Evolutionary conservation across 1,140 invertebrate genomes (phyloP), one percentile per base, ranked within the genome.

Genomic region (Drosophila yakuba): DNA sequence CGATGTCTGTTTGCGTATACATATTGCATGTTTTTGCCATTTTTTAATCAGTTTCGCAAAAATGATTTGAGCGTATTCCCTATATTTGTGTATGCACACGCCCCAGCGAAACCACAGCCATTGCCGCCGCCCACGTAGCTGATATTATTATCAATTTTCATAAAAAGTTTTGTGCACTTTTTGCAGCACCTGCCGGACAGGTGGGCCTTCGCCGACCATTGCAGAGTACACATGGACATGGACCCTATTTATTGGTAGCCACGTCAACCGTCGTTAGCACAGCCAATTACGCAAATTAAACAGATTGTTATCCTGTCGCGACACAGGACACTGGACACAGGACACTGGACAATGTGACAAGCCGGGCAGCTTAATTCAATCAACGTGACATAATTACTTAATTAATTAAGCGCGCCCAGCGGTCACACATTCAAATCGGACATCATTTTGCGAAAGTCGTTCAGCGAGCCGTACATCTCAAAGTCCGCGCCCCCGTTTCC

Each of bases 361-460:
- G 58, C 47, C 61, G 51, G 55, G 39, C 52, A 63, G 68, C 79
- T 76, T 83, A 89, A 86, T 86, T 83, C 66, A 86, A 86, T 86
- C 75, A 76, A 73, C 63, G 76, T 73, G 66, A 76, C 75, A 88
- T 86, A 88, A 88, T 88, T 89, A 88, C 84, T 89, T 88, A 89
- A 89, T 88, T 88, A 88, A 83, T 89, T 89, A 83, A 80, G 58
- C 74, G 68, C 50, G 54, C 60, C 61, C 55, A 47, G 32, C 38
- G 71, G 80, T 93, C 92, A 93, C 80, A 96, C 94, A 93, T 96
- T 96, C 67, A 96, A 93, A 93, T 97, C 96, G 36, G 96, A 95
- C 96, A 97, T 96, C 95, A 96, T 96, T 94, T 96, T 96, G 55
- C 96, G 94, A 92, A 97, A 96, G 92, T 97, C 96, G 51, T 96